phyloP scores from a whole-genome alignment of 2,797 vertebrate species.

The Chiroxiphia lanceolata region DNA sequence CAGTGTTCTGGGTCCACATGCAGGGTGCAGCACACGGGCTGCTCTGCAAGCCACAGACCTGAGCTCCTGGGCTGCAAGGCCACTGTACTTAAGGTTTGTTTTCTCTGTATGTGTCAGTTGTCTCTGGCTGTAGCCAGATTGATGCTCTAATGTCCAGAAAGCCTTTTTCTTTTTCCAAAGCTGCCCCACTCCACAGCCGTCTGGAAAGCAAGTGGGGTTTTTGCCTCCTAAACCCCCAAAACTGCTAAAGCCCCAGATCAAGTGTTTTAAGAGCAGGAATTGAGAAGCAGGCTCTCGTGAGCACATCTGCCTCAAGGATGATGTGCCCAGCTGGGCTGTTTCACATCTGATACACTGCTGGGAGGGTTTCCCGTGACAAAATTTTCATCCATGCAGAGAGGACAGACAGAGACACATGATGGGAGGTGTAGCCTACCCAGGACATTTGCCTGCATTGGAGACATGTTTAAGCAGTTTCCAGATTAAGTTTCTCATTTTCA shows the following conservation, averaged over 20 bases:
- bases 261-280: not conserved
- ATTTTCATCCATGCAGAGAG: not conserved
- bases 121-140: not conserved
- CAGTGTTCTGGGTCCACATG: not conserved
- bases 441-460: not conserved
- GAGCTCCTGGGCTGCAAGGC: not conserved
- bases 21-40: not conserved
- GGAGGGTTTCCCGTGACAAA: not conserved
- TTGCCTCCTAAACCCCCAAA: not conserved
- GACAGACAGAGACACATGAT: not conserved
- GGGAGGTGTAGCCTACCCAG: not conserved
- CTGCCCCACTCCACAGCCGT: not conserved
- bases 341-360: not conserved
- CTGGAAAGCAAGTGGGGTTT: not conserved
- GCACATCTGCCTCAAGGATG: not conserved
- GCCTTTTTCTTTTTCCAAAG: not conserved
- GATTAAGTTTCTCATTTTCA: not conserved
- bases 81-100: not conserved
- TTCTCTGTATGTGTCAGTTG: not conserved
- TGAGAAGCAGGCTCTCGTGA: not conserved
- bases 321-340: not conserved
- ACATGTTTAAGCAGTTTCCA: not conserved
- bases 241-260: not conserved
- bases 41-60: not conserved
- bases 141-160: not conserved